Conservation (phyloP, 2,888 invertebrate genomes). For the Melangyna quadrimaculata region DNA sequence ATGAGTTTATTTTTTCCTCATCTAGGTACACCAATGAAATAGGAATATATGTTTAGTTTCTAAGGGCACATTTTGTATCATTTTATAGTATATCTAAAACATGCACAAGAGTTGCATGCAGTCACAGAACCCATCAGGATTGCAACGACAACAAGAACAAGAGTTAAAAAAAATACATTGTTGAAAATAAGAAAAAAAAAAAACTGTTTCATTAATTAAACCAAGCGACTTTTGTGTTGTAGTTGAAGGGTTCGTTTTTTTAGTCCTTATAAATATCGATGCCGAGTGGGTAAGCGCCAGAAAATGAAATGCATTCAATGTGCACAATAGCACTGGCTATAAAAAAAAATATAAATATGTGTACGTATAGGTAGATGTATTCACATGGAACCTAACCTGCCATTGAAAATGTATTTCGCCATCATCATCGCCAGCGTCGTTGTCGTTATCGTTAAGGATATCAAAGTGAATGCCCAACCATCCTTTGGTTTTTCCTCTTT, state of each 20-base stretch:
- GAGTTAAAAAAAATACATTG: not conserved
- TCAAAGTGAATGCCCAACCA: slow-evolving; percentile 55
- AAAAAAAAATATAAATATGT: not conserved
- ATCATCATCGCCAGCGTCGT: slow-evolving; percentile 7
- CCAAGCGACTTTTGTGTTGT: slow-evolving; percentile 21
- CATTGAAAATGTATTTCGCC: slow-evolving; percentile 39
- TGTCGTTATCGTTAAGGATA: slow-evolving; percentile 8
- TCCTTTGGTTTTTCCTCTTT: not conserved
- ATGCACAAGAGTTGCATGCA: slow-evolving; percentile 2
- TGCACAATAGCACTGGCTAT: not conserved
- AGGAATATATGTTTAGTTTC: not conserved
- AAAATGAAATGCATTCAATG: slow-evolving; percentile 48
- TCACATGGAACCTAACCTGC: not conserved
- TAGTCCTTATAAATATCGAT: slow-evolving; percentile 33
- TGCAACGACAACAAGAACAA: not conserved
- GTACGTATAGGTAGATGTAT: not conserved
- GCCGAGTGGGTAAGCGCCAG: slow-evolving; percentile 53
- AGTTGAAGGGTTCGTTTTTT: not conserved
- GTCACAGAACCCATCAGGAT: too few species aligned
- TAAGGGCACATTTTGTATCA: not conserved
- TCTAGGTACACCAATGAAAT: not conserved
- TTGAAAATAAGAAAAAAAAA: slow-evolving; percentile 2
- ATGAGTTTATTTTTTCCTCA: slow-evolving; percentile 1
- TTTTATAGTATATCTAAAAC: not conserved
- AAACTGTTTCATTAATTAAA: slow-evolving; percentile 56